These are phyloP conservation scores for Octodon degus DNA, from an alignment of 2,113 vertebrate species.

Conservation along the genomic window DNA sequence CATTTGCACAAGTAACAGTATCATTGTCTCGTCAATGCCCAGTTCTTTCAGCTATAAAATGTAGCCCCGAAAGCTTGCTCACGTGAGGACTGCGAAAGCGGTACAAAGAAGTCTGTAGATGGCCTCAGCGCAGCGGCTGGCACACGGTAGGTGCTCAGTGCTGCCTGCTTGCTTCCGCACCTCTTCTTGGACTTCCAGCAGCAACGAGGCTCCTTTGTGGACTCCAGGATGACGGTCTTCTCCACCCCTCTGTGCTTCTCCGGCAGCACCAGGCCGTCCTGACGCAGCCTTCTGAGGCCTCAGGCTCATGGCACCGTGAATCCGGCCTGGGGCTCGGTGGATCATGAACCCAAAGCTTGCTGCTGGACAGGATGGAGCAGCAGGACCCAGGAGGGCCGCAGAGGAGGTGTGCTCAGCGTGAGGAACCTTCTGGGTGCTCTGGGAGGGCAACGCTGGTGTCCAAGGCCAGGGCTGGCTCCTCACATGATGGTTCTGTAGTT, in stretches of 20 bases:
- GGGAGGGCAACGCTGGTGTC: neutral
- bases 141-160: neutral
- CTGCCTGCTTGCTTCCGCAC: neutral
- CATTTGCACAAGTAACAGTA: neutral
- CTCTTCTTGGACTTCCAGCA: neutral
- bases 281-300: neutral
- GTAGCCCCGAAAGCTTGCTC: neutral
- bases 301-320: rapidly evolving
- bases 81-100: rapidly evolving
- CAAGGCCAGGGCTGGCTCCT: neutral
- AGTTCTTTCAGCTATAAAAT: neutral
- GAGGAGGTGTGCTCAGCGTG: rapidly evolving
- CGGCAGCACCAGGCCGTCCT: neutral
- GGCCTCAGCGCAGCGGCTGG: neutral
- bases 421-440: neutral
- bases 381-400: neutral
- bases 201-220: neutral
- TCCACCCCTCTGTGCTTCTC: neutral
- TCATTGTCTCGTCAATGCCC: neutral
- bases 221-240: rapidly evolving
- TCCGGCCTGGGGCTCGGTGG: neutral
- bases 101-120: neutral
- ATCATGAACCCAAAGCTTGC: neutral
- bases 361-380: neutral
- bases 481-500: neutral